These are phyloP conservation scores for Patagioenas fasciata DNA, from an alignment of 2,113 vertebrate genomes.

Conservation along the genomic window DNA sequence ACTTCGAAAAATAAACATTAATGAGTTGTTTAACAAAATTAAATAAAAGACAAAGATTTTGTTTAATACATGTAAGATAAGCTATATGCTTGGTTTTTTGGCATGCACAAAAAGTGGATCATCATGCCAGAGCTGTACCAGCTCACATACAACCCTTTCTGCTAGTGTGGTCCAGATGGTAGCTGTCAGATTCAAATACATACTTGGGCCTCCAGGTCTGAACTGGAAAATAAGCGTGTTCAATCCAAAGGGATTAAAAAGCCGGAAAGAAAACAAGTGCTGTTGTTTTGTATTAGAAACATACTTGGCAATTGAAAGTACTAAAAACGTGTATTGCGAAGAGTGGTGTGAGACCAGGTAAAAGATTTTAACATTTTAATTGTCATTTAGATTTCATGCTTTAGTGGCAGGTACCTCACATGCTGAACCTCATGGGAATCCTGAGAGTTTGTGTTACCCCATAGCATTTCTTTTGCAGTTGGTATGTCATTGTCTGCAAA, in stretches of 20 bases:
- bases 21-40: constrained; percentile 40
- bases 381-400: constrained; percentile 8
- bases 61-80: constrained; percentile 26
- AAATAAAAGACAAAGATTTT: neutral
- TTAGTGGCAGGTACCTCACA: constrained; percentile 14
- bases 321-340: neutral
- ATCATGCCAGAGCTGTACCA: neutral
- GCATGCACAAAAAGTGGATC: neutral
- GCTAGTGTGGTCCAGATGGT: constrained; percentile 54
- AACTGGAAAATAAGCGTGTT: constrained; percentile 48
- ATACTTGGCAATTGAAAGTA: neutral
- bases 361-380: constrained; percentile 13
- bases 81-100: constrained; percentile 25
- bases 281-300: constrained; percentile 19
- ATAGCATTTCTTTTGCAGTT: constrained; percentile 67
- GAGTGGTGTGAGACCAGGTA: neutral
- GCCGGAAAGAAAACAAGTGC: constrained; percentile 27
- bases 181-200: constrained; percentile 48
- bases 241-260: constrained; percentile 45
- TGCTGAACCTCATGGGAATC: constrained; percentile 4
- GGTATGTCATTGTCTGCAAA: constrained; percentile 71
- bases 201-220: constrained; percentile 43
- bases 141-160: constrained; percentile 24
- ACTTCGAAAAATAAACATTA: constrained; percentile 61
- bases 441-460: constrained; percentile 39